A percentile compares a stretch with the other conserved stretches of the same genome.
Conservation (phyloP, 2,113 vertebrate species). For the Porphyrio hochstetteri region DNA sequence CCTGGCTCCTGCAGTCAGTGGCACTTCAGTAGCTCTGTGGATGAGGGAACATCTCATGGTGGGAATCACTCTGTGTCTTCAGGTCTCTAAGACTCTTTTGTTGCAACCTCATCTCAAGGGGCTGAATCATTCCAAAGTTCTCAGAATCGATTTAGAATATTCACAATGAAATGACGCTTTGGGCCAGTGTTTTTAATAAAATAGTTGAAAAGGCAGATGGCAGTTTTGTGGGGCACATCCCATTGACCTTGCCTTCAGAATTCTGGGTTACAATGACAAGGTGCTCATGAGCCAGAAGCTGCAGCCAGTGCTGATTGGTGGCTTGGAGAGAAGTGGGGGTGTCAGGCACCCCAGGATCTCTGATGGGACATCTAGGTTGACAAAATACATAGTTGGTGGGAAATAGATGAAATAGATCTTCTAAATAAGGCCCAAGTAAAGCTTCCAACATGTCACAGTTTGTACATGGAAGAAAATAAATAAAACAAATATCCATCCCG, state of each 20-base stretch:
- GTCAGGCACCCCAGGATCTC: neutral
- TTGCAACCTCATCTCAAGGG: neutral
- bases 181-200: neutral
- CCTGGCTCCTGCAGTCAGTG: neutral
- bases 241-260: neutral
- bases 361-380: neutral
- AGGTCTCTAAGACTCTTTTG: neutral
- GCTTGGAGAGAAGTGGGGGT: neutral
- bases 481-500: neutral
- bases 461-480: neutral
- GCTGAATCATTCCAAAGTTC: neutral
- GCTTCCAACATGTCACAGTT: neutral
- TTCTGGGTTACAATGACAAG: neutral
- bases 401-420: neutral
- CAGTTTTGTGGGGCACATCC: neutral
- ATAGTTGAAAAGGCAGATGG: neutral
- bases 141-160: neutral
- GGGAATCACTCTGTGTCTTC: neutral
- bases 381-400: neutral
- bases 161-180: neutral
- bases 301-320: neutral
- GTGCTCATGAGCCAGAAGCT: neutral
- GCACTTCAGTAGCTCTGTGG: accelerated
- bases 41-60: neutral
- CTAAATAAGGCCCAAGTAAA: neutral